Percentiles rank a stretch among this genome's conserved stretches.
Evolutionary conservation across 2,797 vertebrate genomes (phyloP).

Genomic region (Hydrophis major): DNA sequence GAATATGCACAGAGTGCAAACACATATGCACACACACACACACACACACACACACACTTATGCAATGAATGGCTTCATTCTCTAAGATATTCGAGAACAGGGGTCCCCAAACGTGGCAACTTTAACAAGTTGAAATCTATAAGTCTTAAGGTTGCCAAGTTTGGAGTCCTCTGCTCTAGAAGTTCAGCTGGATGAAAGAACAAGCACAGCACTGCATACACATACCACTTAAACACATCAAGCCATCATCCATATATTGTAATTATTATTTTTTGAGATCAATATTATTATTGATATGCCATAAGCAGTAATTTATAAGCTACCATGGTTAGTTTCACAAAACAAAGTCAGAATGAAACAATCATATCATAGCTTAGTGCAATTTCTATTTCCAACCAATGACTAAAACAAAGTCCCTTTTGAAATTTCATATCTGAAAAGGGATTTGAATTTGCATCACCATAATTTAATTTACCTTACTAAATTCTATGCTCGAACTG

Average conservation of each 20-base stretch:
- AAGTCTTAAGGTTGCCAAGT: too few relatives aligned
- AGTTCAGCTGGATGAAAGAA: neutral
- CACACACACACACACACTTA: too few relatives aligned
- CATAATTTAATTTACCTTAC: neutral
- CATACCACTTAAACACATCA: neutral
- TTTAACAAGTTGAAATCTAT: too few relatives aligned
- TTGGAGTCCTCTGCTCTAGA: neutral
- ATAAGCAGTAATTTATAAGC: neutral
- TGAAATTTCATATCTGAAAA: neutral
- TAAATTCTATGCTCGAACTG: neutral
- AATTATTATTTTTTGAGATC: neutral
- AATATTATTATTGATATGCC: neutral
- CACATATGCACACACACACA: neutral
- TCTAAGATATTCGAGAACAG: neutral
- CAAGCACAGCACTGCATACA: neutral
- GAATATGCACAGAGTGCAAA: too few relatives aligned
- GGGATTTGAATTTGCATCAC: neutral
- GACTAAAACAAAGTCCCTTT: neutral
- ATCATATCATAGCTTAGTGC: neutral
- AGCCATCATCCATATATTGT: neutral
- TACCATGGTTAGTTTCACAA: neutral
- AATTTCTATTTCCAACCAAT: neutral
- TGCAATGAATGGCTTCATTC: neutral
- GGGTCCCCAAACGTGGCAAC: too few relatives aligned
- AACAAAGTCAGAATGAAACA: neutral